Conservation (phyloP, 2,797 vertebrate genomes). For the Allobates femoralis region DNA sequence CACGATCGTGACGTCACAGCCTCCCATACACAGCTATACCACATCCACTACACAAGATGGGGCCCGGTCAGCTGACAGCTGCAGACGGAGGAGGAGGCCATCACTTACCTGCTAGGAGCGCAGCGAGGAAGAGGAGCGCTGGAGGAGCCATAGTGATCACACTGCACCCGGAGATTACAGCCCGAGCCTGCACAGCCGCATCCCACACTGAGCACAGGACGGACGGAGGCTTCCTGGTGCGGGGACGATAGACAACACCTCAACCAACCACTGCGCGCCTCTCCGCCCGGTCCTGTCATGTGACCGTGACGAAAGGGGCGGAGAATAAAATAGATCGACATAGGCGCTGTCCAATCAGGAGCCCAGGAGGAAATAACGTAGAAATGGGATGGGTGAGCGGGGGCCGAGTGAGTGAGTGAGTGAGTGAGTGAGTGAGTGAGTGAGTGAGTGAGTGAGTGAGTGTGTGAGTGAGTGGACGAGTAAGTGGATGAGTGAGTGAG, state of each 20-base stretch:
- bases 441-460: too few relatives aligned
- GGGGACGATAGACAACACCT: background rate
- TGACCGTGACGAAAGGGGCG: background rate
- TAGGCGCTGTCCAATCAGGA: background rate
- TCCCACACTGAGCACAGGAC: background rate
- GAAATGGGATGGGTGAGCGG: too few relatives aligned
- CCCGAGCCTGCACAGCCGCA: background rate
- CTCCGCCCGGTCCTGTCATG: background rate
- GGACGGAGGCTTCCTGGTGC: conserved; percentile 18
- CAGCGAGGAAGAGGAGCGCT: conserved; percentile 9
- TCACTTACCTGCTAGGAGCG: conserved; percentile 47
- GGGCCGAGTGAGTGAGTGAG: too few relatives aligned
- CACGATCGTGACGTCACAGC: background rate
- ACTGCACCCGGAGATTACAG: background rate
- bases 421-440: too few relatives aligned
- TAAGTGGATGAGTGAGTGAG: too few relatives aligned
- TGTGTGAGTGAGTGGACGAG: too few relatives aligned
- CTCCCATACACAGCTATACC: background rate
- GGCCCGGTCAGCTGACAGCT: background rate
- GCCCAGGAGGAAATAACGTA: background rate
- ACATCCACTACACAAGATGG: background rate
- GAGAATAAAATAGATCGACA: background rate
- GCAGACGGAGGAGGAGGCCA: background rate
- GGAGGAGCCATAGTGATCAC: conserved; percentile 10
- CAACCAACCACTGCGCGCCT: conserved; percentile 4